Conservation (phyloP, 2,888 invertebrate genomes). For the Ichneumoninae sp. region DNA sequence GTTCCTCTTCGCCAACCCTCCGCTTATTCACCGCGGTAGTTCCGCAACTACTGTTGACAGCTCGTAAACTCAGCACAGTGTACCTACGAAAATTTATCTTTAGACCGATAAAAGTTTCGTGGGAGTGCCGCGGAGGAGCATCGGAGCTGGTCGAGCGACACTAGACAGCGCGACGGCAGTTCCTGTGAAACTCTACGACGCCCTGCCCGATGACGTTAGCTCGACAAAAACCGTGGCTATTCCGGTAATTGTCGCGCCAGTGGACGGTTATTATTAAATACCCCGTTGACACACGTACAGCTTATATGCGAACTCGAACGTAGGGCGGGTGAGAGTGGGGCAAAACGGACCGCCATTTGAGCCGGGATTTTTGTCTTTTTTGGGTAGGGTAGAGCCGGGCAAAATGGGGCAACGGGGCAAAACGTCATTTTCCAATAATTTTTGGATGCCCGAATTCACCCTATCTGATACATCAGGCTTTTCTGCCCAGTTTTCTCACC, state of each 20-base stretch:
- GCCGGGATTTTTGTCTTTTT: too few species aligned
- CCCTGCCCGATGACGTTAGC: constrained; percentile 25
- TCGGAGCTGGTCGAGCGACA: not conserved
- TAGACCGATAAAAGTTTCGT: constrained; percentile 36
- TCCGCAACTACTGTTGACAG: constrained; percentile 37
- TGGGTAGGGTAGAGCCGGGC: too few species aligned
- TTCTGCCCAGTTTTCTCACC: too few species aligned
- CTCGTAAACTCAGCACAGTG: constrained; percentile 23
- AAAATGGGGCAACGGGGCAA: too few species aligned
- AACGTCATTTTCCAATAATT: too few species aligned
- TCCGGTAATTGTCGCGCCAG: constrained; percentile 33
- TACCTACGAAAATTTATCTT: constrained; percentile 47
- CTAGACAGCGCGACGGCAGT: not conserved
- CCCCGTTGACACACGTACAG: not conserved
- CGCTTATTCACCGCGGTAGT: constrained; percentile 14
- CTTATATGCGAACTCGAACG: not conserved
- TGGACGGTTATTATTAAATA: constrained; percentile 22
- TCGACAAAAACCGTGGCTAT: constrained; percentile 15
- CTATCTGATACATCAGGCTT: too few species aligned
- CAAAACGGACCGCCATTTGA: too few species aligned
- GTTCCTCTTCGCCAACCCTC: not conserved
- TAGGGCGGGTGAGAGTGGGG: too few species aligned
- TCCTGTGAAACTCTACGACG: not conserved
- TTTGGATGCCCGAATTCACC: too few species aligned
- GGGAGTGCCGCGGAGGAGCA: not conserved